Conservation (phyloP, 2,888 invertebrate genomes). For the Drosophila engyochracea region DNA sequence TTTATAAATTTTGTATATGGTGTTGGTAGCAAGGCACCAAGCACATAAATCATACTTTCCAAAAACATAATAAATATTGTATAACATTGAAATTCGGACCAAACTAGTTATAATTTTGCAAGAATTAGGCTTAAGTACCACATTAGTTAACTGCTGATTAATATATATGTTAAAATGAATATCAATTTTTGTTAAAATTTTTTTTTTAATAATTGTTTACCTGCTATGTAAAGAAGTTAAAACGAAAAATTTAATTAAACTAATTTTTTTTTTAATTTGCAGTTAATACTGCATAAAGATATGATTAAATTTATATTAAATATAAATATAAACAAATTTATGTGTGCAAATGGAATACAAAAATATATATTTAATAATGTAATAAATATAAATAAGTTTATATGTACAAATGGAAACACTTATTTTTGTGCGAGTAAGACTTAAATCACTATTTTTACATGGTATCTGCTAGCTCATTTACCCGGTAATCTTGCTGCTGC, state of each 20-base stretch:
- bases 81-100: not conserved
- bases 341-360: not conserved
- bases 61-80: not conserved
- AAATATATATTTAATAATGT: not conserved
- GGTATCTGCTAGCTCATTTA: constrained; percentile 12
- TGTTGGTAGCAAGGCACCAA: not conserved
- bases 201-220: not conserved
- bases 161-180: not conserved
- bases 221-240: not conserved
- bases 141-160: not conserved
- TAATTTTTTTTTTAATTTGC: not conserved
- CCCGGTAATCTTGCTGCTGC: constrained; percentile 19
- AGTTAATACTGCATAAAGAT: not conserved
- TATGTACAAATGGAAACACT: not conserved
- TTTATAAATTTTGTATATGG: not conserved
- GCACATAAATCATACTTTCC: not conserved
- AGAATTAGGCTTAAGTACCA: not conserved
- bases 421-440: not conserved
- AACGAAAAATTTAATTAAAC: not conserved
- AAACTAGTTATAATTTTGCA: not conserved
- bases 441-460: not conserved
- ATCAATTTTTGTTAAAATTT: not conserved
- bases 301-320: not conserved
- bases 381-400: not conserved
- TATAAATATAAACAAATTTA: not conserved